Percentiles rank a stretch among this genome's conserved stretches.
Conservation (phyloP, 1,140 invertebrate genomes). For the Drosophila littoralis region DNA sequence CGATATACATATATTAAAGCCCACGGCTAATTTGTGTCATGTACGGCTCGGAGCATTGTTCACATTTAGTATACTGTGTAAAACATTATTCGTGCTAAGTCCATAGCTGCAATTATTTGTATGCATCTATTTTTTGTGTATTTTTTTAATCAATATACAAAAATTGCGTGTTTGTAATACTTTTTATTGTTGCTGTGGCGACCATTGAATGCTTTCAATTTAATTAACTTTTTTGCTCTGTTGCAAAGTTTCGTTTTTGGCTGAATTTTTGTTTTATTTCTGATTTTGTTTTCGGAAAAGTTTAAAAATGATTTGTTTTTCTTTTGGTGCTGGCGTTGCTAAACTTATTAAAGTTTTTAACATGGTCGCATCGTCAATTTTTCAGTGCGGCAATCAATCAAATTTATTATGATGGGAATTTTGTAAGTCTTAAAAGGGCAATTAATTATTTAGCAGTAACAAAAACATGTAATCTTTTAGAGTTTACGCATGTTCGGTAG, state of each 20-base stretch:
- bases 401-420: constrained; percentile 1
- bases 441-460: not conserved
- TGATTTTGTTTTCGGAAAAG: constrained; percentile 21
- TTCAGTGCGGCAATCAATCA: constrained; percentile 31
- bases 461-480: no score
- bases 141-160: constrained; percentile 31
- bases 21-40: constrained; percentile 26
- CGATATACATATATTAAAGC: constrained; percentile 19
- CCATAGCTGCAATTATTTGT: constrained; percentile 5
- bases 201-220: constrained; percentile 69
- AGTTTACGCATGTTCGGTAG: no score
- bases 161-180: constrained; percentile 28
- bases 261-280: constrained; percentile 18
- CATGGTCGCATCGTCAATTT: constrained; percentile 17
- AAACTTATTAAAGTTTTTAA: constrained; percentile 46
- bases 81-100: no score
- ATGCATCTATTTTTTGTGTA: constrained; percentile 14
- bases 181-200: constrained; percentile 36
- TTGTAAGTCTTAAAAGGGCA: not conserved
- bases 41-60: not conserved
- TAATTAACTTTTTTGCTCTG: constrained; percentile 68
- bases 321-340: constrained; percentile 13
- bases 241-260: no score
- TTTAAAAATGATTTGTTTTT: constrained; percentile 21
- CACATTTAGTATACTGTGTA: constrained; percentile 6